phyloP scores from a whole-genome alignment of 2,797 vertebrate genomes.

The Dendrocincla tyrannina region DNA sequence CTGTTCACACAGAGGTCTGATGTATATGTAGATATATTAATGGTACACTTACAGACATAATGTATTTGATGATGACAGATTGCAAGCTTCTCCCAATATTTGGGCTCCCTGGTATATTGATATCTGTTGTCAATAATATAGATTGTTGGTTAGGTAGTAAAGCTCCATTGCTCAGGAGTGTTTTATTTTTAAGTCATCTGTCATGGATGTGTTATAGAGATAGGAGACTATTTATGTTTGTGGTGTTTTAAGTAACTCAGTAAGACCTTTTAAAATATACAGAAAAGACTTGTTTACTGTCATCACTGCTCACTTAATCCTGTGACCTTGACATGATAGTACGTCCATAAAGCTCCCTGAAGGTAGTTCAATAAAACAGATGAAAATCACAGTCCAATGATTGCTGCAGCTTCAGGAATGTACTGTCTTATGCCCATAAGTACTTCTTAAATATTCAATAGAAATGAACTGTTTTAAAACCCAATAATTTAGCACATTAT shows the following conservation, averaged over 20 bases:
- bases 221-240: constrained; percentile 75
- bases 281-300: constrained; percentile 72
- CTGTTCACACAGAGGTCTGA: background rate
- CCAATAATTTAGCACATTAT: background rate
- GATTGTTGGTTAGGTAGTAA: constrained; percentile 12
- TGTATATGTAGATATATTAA: background rate
- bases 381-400: constrained; percentile 56
- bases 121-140: constrained; percentile 49
- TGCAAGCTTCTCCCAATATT: background rate
- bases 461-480: background rate
- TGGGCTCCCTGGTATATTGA: background rate
- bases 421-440: background rate
- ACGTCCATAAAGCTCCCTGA: constrained; percentile 58
- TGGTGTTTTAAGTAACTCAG: constrained; percentile 76
- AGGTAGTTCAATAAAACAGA: constrained; percentile 63
- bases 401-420: constrained; percentile 59
- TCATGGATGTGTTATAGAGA: constrained; percentile 55
- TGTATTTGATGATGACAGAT: background rate
- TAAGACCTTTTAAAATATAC: constrained; percentile 71
- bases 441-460: background rate
- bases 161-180: constrained; percentile 51
- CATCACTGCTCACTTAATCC: constrained; percentile 74
- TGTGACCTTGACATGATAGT: constrained; percentile 67
- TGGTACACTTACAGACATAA: background rate
- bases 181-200: constrained; percentile 68